phyloP scores from a whole-genome alignment of 2,797 vertebrate genomes.

The Dendrocincla tyrannina region DNA sequence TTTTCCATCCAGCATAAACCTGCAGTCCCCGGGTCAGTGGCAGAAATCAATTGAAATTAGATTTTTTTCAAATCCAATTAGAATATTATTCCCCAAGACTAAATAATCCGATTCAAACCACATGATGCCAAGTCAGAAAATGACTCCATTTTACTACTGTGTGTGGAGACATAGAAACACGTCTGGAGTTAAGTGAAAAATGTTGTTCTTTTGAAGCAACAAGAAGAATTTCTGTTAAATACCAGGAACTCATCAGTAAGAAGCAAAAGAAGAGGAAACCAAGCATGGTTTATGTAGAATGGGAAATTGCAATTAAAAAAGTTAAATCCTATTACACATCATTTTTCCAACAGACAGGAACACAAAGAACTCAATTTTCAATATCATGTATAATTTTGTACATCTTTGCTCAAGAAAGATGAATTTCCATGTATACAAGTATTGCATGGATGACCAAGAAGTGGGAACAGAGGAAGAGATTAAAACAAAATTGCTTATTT shows the following conservation, averaged over 20 bases:
- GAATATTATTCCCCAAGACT: neutral
- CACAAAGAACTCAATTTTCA: neutral
- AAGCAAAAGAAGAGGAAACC: neutral
- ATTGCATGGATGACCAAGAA: neutral
- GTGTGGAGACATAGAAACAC: neutral
- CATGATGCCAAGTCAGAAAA: accelerated
- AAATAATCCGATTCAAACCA: neutral
- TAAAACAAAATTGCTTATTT: neutral
- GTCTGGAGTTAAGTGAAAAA: accelerated
- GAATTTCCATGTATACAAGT: neutral
- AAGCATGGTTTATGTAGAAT: accelerated
- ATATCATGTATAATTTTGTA: neutral
- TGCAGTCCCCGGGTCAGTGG: neutral
- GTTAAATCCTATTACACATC: neutral
- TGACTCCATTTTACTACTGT: accelerated
- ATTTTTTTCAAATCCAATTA: neutral
- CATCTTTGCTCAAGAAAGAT: neutral
- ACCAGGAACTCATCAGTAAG: neutral
- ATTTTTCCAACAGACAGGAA: neutral
- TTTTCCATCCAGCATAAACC: neutral
- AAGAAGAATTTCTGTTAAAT: neutral
- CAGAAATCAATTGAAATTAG: neutral
- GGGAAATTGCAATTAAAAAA: neutral
- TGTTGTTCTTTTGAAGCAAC: neutral
- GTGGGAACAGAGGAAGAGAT: neutral